Conservation (phyloP, 2,888 invertebrate genomes). For the Icerya purchasi region DNA sequence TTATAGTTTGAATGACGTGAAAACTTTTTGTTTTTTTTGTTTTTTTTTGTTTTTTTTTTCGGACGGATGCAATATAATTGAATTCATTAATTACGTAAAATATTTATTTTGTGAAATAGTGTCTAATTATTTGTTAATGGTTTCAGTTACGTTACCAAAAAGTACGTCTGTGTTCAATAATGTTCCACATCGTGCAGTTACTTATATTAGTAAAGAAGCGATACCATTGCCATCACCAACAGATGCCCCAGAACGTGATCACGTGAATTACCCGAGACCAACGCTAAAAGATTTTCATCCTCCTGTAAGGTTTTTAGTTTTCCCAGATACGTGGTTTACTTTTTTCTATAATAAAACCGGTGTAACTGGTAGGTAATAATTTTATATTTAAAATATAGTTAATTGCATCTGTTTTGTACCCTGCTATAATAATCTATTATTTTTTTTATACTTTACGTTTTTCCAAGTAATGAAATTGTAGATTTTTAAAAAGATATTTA, state of each 20-base stretch:
- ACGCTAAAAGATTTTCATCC: constrained; percentile 45
- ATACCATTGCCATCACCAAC: constrained; percentile 20
- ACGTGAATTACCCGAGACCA: constrained; percentile 53
- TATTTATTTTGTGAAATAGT: too few relatives aligned
- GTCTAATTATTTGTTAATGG: background rate
- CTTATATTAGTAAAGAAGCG: constrained; percentile 10
- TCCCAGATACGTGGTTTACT: constrained; percentile 92
- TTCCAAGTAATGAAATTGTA: too few relatives aligned
- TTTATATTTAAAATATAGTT: too few relatives aligned
- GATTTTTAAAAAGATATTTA: too few relatives aligned
- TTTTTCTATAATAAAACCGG: constrained; percentile 87
- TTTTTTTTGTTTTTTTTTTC: too few relatives aligned
- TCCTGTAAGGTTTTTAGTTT: constrained; percentile 56
- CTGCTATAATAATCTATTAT: too few relatives aligned
- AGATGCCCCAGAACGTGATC: constrained; percentile 40
- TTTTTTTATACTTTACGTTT: too few relatives aligned
- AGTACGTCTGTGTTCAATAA: background rate
- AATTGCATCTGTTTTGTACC: too few relatives aligned
- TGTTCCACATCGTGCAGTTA: background rate
- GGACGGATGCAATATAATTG: too few relatives aligned
- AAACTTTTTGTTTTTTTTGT: too few relatives aligned
- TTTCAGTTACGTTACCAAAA: background rate
- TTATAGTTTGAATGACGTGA: too few relatives aligned
- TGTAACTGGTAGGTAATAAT: constrained; percentile 42
- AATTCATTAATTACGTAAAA: too few relatives aligned